Percentiles rank a stretch among this genome's conserved stretches.
Evolutionary conservation across 2,888 invertebrate species (phyloP).

Genomic region (Leptothorax acervorum): DNA sequence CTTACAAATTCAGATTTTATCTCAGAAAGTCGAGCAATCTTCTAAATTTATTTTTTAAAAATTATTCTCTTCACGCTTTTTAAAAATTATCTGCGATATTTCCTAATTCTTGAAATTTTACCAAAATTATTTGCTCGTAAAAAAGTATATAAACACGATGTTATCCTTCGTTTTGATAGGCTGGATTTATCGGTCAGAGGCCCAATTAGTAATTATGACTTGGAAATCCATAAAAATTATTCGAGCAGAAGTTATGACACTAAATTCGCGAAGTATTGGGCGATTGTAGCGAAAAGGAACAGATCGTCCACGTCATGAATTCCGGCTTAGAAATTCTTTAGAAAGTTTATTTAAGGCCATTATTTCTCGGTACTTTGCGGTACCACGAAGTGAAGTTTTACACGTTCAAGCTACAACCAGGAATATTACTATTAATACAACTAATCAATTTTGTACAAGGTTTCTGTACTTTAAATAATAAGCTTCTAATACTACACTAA

Average conservation of each 20-base stretch:
- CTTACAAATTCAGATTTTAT: neutral
- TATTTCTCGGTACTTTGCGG: slow-evolving; percentile 28
- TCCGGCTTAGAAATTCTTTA: slow-evolving; percentile 65
- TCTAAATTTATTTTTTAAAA: neutral
- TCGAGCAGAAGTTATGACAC: slow-evolving; percentile 61
- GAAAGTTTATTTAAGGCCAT: slow-evolving; percentile 66
- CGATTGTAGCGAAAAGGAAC: slow-evolving; percentile 32
- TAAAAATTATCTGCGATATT: slow-evolving; percentile 1
- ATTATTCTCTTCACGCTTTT: neutral
- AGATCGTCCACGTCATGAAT: slow-evolving; percentile 22
- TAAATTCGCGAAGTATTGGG: slow-evolving; percentile 17
- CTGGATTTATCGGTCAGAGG: neutral
- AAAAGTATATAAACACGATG: neutral
- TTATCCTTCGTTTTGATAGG: neutral
- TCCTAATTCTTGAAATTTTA: neutral
- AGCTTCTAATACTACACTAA: neutral
- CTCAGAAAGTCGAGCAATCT: neutral
- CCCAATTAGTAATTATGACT: neutral
- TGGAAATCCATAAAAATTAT: slow-evolving; percentile 27
- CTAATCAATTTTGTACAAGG: neutral
- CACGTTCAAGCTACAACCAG: neutral
- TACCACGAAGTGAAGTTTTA: neutral
- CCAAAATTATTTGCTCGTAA: neutral
- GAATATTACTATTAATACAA: slow-evolving; percentile 1
- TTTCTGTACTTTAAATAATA: slow-evolving; percentile 4